A percentile compares a stretch with the other conserved stretches of the same genome.
phyloP scores from a whole-genome alignment of 2,888 invertebrate genomes.

The Gortyna flavago region DNA sequence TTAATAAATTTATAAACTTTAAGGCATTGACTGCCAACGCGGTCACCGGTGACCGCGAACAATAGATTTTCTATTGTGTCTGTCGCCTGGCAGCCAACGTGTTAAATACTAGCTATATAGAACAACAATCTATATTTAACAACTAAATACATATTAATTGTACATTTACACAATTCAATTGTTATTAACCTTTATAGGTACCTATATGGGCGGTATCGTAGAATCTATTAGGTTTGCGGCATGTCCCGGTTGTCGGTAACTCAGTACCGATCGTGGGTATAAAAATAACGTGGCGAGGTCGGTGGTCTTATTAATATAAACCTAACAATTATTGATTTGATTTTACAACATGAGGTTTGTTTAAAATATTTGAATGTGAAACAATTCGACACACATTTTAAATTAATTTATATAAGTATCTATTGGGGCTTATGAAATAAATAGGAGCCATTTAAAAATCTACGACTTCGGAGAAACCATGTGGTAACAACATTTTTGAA shows the following conservation, averaged over 20 bases:
- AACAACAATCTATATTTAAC: conserved; percentile 5
- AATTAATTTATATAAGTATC: background rate
- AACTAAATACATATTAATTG: conserved; percentile 34
- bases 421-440: background rate
- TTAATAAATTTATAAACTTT: background rate
- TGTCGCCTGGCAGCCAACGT: too few relatives aligned
- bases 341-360: background rate
- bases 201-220: conserved; percentile 45
- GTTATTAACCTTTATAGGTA: conserved; percentile 18
- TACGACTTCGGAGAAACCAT: background rate
- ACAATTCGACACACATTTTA: conserved; percentile 6
- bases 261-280: conserved; percentile 12
- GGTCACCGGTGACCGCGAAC: too few relatives aligned
- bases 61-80: too few relatives aligned
- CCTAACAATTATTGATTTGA: background rate
- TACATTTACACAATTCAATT: conserved; percentile 53
- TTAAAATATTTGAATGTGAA: background rate
- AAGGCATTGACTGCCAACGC: too few relatives aligned
- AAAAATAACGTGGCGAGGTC: conserved; percentile 42
- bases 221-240: conserved; percentile 20
- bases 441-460: conserved; percentile 9
- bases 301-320: conserved; percentile 8
- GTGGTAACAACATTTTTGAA: conserved; percentile 16
- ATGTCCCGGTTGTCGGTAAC: background rate
- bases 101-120: background rate